phyloP scores from a whole-genome alignment of 2,888 invertebrate species.

The Epicampocera succincta region DNA sequence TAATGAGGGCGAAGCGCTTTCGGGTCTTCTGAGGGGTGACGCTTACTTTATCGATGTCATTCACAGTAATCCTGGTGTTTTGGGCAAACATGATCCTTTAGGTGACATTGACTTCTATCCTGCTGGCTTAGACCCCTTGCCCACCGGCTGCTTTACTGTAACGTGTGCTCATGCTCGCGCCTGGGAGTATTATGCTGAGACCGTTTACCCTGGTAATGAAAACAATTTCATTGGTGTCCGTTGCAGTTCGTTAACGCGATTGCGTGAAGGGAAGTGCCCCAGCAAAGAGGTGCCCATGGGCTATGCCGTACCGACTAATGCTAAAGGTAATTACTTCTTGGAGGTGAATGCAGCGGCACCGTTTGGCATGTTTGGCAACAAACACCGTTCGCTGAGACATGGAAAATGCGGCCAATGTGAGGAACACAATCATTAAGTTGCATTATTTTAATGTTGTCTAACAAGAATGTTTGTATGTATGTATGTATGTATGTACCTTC shows the following conservation, averaged over 20 bases:
- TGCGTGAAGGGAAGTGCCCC: constrained; percentile 75
- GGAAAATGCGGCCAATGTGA: constrained; percentile 52
- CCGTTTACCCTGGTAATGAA: constrained; percentile 80
- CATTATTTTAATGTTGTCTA: no score
- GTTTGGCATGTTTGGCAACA: constrained; percentile 73
- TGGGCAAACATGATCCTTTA: constrained; percentile 78
- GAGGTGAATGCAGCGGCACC: constrained; percentile 75
- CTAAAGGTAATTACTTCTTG: constrained; percentile 80
- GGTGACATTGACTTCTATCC: constrained; percentile 81
- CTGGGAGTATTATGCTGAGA: constrained; percentile 79
- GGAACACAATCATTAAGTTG: no score
- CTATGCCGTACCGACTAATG: constrained; percentile 72
- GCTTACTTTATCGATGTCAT: constrained; percentile 80
- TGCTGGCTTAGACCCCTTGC: constrained; percentile 77
- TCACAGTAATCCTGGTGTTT: constrained; percentile 79
- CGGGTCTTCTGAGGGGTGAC: constrained; percentile 79
- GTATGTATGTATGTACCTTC: no score
- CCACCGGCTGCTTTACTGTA: constrained; percentile 76
- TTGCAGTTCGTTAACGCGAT: constrained; percentile 76
- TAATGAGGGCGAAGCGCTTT: constrained; percentile 78
- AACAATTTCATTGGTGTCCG: constrained; percentile 76
- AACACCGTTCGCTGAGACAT: constrained; percentile 24
- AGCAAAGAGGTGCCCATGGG: constrained; percentile 77
- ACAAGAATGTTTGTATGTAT: no score
- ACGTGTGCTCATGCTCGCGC: constrained; percentile 78